Percentiles rank a stretch among this genome's conserved stretches.
Evolutionary conservation across 2,888 invertebrate species (phyloP).

Genomic region (Cryptocephalus primarius): DNA sequence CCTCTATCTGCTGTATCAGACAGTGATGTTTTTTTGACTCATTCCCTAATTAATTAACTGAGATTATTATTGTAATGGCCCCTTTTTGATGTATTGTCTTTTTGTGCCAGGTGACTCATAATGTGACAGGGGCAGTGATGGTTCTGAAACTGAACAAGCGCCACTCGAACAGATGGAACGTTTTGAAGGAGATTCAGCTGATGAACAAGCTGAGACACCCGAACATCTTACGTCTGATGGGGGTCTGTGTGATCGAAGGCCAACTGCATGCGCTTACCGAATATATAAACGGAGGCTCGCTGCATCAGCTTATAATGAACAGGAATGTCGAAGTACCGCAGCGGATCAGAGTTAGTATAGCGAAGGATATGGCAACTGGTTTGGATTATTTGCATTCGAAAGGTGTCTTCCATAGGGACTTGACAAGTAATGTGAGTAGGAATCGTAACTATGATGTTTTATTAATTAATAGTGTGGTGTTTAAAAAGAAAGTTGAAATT

Average conservation of each 20-base stretch:
- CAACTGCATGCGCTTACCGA: slow-evolving; percentile 92
- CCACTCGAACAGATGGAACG: slow-evolving; percentile 87
- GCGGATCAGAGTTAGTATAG: slow-evolving; percentile 68
- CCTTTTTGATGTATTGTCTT: slow-evolving; percentile 4
- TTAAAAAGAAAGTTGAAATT: no score
- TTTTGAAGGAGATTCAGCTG: slow-evolving; percentile 93
- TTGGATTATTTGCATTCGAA: slow-evolving; percentile 89
- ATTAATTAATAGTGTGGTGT: no score
- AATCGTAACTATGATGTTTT: no score
- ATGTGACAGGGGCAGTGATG: slow-evolving; percentile 88
- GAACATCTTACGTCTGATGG: slow-evolving; percentile 91
- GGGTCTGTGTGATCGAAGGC: slow-evolving; percentile 92
- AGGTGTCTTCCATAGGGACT: slow-evolving; percentile 89
- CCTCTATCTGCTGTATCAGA: no score
- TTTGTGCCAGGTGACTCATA: slow-evolving; percentile 76
- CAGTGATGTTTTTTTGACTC: no score
- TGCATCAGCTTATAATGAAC: slow-evolving; percentile 82
- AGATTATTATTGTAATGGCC: neutral
- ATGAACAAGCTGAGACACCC: slow-evolving; percentile 93
- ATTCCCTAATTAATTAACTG: no score
- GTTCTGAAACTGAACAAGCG: slow-evolving; percentile 95
- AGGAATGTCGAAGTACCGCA: slow-evolving; percentile 63
- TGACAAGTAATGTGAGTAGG: slow-evolving; percentile 75
- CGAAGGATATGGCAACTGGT: slow-evolving; percentile 79
- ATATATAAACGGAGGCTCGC: slow-evolving; percentile 89